These are phyloP conservation scores for Megathymus violae DNA, from an alignment of 1,140 invertebrate species.

Conservation along the genomic window DNA sequence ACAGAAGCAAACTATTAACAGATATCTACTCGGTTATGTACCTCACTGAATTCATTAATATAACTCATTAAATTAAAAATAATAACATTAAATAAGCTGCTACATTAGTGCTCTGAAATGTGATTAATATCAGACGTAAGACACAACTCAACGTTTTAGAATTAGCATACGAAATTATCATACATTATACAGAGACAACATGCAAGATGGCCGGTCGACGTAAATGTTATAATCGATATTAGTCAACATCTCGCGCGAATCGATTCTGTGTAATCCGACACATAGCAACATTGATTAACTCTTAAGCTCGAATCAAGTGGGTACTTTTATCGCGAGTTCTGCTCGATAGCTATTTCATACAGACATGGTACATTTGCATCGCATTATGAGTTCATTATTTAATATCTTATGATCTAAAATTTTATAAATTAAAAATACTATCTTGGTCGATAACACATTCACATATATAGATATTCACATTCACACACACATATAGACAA, in stretches of 20 bases:
- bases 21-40: no score
- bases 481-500: no score
- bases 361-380: conserved; percentile 61
- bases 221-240: conserved; percentile 71
- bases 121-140: conserved; percentile 18
- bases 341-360: conserved; percentile 46
- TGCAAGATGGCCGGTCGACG: conserved; percentile 47
- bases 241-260: conserved; percentile 54
- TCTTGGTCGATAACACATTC: no score
- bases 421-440: conserved; percentile 53
- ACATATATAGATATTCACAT: no score
- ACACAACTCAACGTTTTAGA: conserved; percentile 39
- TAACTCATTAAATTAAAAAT: no score
- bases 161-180: conserved; percentile 68
- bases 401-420: conserved; percentile 55
- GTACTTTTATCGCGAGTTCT: conserved; percentile 40
- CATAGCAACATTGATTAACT: conserved; percentile 58
- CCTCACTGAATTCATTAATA: no score
- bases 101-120: conserved; percentile 22
- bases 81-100: not conserved
- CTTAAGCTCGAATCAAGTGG: conserved; percentile 52
- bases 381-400: conserved; percentile 53
- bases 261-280: conserved; percentile 61
- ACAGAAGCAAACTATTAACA: no score
- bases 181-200: conserved; percentile 51